A percentile compares a stretch with the other conserved stretches of the same genome.
These are phyloP conservation scores for Micropterix aruncella DNA, from an alignment of 2,888 invertebrate genomes.

Conservation along the genomic window DNA sequence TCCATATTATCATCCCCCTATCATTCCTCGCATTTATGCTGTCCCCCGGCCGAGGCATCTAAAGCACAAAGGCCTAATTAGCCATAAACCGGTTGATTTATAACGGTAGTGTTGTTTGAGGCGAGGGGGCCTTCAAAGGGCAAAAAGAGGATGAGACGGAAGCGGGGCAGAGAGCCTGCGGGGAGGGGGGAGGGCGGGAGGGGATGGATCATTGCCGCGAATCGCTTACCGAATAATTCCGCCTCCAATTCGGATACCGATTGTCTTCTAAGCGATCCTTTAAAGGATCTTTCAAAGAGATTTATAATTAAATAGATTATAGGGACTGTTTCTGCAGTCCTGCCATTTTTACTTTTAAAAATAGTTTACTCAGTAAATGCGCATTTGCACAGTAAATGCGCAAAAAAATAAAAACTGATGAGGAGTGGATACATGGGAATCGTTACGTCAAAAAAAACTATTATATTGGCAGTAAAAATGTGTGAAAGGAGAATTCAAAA, in stretches of 20 bases:
- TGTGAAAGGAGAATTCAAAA: too few species aligned
- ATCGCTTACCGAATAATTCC: constrained; percentile 15
- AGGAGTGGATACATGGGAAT: too few species aligned
- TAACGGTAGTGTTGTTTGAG: constrained; percentile 25
- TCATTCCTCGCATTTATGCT: background rate
- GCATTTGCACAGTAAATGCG: too few species aligned
- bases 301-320: too few species aligned
- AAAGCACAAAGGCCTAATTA: constrained; percentile 36
- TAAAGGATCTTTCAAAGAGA: too few species aligned
- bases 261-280: background rate
- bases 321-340: too few species aligned
- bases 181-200: background rate
- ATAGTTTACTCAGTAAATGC: too few species aligned
- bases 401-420: too few species aligned
- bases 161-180: background rate
- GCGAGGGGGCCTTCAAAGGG: constrained; percentile 10
- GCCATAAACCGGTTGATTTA: constrained; percentile 51
- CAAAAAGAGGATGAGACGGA: background rate
- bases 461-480: too few species aligned
- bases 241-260: background rate
- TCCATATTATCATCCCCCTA: background rate
- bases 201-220: constrained; percentile 18
- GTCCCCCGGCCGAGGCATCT: constrained; percentile 10
- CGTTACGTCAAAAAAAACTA: too few species aligned
- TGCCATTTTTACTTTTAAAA: too few species aligned